These are phyloP conservation scores for Macrostomum lignano DNA, from an alignment of 1,140 invertebrate species.

Conservation along the genomic window DNA sequence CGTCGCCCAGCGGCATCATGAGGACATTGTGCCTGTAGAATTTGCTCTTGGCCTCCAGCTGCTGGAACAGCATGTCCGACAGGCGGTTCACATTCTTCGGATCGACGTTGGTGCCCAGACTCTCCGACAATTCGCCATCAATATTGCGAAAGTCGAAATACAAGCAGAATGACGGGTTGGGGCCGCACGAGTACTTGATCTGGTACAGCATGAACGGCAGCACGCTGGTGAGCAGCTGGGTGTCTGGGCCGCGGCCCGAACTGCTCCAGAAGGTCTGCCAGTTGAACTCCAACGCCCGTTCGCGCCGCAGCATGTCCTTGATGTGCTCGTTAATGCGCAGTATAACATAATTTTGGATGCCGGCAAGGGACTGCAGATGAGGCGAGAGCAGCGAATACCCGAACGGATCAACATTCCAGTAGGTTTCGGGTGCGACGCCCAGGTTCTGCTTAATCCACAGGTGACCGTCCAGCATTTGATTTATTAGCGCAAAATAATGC, in stretches of 20 bases:
- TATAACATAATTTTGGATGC: conserved; percentile 51
- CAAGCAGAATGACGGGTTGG: conserved; percentile 74
- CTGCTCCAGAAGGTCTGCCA: conserved; percentile 72
- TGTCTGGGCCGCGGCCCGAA: conserved; percentile 33
- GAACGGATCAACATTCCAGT: conserved; percentile 80
- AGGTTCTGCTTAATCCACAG: no score
- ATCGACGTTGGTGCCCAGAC: conserved; percentile 37
- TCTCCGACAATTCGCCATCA: conserved; percentile 51
- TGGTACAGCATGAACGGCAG: conserved; percentile 95
- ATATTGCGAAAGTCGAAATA: conserved; percentile 82
- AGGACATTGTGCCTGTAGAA: conserved; percentile 52
- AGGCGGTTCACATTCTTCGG: conserved; percentile 36
- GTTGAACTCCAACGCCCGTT: conserved; percentile 50
- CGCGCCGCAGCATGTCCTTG: conserved; percentile 52
- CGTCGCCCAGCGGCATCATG: conserved; percentile 62
- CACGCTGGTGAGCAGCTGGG: conserved; percentile 59
- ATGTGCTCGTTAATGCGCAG: conserved; percentile 69
- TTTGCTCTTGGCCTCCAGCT: conserved; percentile 74
- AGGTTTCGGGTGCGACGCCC: no score
- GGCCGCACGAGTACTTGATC: conserved; percentile 76
- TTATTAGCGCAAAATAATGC: no score
- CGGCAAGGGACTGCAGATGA: conserved; percentile 47
- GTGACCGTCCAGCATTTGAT: no score
- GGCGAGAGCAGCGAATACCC: conserved; percentile 55
- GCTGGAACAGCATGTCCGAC: conserved; percentile 52